phyloP scores from a whole-genome alignment of 2,888 invertebrate genomes.

The Lingula anatina region DNA sequence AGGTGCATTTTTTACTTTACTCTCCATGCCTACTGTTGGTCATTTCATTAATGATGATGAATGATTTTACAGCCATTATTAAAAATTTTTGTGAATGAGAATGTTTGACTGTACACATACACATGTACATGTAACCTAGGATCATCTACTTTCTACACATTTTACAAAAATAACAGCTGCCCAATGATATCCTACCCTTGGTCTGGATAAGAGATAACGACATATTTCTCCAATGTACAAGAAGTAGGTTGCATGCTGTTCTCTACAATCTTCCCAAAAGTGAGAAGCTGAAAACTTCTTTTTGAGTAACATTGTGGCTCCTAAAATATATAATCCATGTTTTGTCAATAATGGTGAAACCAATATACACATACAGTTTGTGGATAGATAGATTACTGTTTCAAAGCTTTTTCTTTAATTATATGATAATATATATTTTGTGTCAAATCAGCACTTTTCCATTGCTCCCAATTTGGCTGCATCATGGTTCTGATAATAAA shows the following conservation, averaged over 20 bases:
- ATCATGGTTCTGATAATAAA: no score
- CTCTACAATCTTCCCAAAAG: slow-evolving; percentile 86
- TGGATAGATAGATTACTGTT: no score
- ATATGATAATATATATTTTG: no score
- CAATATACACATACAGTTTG: neutral
- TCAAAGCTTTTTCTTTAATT: no score
- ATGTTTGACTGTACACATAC: neutral
- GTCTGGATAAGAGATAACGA: slow-evolving; percentile 53
- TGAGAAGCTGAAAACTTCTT: slow-evolving; percentile 88
- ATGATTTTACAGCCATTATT: no score
- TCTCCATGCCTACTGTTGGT: no score
- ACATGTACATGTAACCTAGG: neutral
- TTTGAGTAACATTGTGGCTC: slow-evolving; percentile 74
- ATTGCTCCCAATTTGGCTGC: no score
- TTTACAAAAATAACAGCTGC: neutral
- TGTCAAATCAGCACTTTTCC: no score
- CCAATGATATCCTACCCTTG: slow-evolving; percentile 36
- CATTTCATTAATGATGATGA: no score
- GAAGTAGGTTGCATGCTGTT: slow-evolving; percentile 83
- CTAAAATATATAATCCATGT: slow-evolving; percentile 25
- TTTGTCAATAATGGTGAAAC: neutral
- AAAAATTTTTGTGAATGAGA: no score
- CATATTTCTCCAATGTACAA: slow-evolving; percentile 56
- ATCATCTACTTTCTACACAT: no score
- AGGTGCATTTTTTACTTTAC: no score